Conservation (phyloP, 2,888 invertebrate species). For the Amphipoea oculea region DNA sequence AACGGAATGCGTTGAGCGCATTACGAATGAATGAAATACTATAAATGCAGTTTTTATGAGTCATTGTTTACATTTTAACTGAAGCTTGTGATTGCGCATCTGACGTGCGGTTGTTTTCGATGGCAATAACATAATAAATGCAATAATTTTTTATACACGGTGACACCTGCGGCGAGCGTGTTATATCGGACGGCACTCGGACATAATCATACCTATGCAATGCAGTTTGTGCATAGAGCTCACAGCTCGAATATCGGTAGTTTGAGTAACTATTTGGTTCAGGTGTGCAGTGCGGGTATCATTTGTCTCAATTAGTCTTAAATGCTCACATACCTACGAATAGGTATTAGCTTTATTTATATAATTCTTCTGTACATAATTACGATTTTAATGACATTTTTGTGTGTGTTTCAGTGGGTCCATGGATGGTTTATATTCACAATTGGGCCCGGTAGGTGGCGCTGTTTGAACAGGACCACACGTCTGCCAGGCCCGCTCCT, state of each 20-base stretch:
- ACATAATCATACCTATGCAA: not conserved
- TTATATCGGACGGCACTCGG: not conserved
- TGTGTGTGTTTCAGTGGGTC: no score
- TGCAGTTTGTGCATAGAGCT: constrained; percentile 16
- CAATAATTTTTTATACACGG: constrained; percentile 19
- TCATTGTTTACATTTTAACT: constrained; percentile 57
- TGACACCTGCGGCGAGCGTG: constrained; percentile 10
- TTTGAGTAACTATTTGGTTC: constrained; percentile 15
- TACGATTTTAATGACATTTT: no score
- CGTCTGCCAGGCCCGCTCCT: no score
- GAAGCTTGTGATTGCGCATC: constrained; percentile 36
- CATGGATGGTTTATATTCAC: no score
- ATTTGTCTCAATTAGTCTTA: constrained; percentile 24
- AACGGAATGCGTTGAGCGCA: constrained; percentile 71
- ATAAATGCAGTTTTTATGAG: constrained; percentile 54
- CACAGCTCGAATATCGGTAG: constrained; percentile 10
- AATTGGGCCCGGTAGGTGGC: no score
- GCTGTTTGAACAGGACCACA: no score
- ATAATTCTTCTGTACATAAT: no score
- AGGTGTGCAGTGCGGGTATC: constrained; percentile 15
- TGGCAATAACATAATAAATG: constrained; percentile 44
- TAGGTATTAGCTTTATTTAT: not conserved
- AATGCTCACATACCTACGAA: not conserved
- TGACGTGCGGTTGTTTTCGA: constrained; percentile 31
- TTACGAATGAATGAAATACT: constrained; percentile 56